Evolutionary conservation across 2,888 invertebrate genomes (phyloP).

Genomic region (Blastobasis adustella): DNA sequence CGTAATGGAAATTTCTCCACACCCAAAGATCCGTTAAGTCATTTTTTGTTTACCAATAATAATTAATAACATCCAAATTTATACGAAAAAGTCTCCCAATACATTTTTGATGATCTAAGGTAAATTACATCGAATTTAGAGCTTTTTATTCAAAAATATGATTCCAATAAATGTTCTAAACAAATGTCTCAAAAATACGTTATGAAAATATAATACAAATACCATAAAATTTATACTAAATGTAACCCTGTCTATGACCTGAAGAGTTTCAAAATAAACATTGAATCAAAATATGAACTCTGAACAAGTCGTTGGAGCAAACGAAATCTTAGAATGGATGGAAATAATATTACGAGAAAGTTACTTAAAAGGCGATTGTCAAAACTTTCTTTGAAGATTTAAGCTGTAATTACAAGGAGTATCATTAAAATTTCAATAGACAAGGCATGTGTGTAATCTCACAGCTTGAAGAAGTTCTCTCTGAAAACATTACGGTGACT

Average conservation of each 20-base stretch:
- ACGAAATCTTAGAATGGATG: constrained; percentile 19
- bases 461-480: constrained; percentile 41
- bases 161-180: constrained; percentile 71
- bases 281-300: constrained; percentile 48
- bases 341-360: background rate
- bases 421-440: constrained; percentile 35
- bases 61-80: constrained; percentile 22
- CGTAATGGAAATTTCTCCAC: constrained; percentile 11
- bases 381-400: background rate
- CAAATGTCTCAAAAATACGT: constrained; percentile 73
- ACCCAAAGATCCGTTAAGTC: constrained; percentile 9
- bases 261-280: constrained; percentile 65
- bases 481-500: no score
- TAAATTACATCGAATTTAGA: constrained; percentile 66
- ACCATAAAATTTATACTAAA: constrained; percentile 75
- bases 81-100: constrained; percentile 38
- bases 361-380: background rate
- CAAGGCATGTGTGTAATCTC: constrained; percentile 51
- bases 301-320: constrained; percentile 60
- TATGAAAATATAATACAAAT: constrained; percentile 75
- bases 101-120: constrained; percentile 57
- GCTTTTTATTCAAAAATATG: constrained; percentile 70
- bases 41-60: constrained; percentile 1
- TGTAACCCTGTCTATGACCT: constrained; percentile 76
- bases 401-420: constrained; percentile 7